Evolutionary conservation across 2,797 vertebrate genomes (phyloP).

Genomic region (Cyclopterus lumpus): DNA sequence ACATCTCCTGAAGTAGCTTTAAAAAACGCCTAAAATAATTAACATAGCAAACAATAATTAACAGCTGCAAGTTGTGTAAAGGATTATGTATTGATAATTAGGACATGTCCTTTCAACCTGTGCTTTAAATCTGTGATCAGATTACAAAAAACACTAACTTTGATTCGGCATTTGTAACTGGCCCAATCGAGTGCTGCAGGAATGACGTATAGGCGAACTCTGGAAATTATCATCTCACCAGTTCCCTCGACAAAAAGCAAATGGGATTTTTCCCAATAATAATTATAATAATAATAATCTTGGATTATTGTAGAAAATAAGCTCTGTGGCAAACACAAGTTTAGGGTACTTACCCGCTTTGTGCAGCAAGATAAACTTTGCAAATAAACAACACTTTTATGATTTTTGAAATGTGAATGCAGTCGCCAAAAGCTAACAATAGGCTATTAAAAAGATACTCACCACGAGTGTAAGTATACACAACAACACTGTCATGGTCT

Average conservation of each 20-base stretch:
- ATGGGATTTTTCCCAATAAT: too few species aligned
- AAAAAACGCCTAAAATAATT: background rate
- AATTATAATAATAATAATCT: too few species aligned
- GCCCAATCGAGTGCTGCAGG: background rate
- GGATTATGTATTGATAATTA: background rate
- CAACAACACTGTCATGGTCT: background rate
- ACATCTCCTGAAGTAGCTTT: constrained; percentile 8
- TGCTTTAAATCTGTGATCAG: background rate
- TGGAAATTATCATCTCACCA: too few species aligned
- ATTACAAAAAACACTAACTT: background rate
- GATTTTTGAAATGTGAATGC: background rate
- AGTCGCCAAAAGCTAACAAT: background rate
- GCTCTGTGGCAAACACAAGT: background rate
- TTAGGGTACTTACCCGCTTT: background rate
- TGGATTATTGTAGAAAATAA: too few species aligned
- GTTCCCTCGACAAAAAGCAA: too few species aligned
- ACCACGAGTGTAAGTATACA: background rate
- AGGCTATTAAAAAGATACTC: background rate
- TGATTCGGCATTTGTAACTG: background rate
- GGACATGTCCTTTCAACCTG: constrained; percentile 8
- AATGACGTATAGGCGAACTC: too few species aligned
- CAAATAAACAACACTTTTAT: background rate
- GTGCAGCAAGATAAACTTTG: background rate
- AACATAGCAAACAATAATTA: constrained; percentile 2
- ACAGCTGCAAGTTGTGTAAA: background rate